phyloP scores from a whole-genome alignment of 2,888 invertebrate genomes.

The Rutpela maculata region DNA sequence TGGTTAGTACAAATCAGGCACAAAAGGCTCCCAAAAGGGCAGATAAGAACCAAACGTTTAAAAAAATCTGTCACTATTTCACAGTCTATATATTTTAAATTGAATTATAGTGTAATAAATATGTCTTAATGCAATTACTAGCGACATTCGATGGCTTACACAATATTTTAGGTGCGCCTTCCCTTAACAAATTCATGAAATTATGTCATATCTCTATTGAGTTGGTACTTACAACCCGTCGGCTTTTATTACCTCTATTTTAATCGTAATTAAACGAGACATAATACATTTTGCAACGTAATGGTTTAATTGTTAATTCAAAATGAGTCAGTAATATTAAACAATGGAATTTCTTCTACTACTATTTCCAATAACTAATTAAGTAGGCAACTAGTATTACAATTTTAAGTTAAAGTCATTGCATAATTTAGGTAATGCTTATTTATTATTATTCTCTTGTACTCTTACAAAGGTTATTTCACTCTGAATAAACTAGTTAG shows the following conservation, averaged over 20 bases:
- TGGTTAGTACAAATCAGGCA: too few relatives aligned
- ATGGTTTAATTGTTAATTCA: neutral
- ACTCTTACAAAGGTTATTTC: neutral
- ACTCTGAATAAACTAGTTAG: neutral
- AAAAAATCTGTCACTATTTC: too few relatives aligned
- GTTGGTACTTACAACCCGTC: neutral
- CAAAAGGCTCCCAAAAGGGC: too few relatives aligned
- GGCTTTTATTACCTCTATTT: neutral
- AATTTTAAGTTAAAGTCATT: neutral
- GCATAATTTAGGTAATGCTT: neutral
- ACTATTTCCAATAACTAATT: neutral
- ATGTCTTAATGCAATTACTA: too few relatives aligned
- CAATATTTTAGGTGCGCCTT: neutral
- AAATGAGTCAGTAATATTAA: neutral
- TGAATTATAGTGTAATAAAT: too few relatives aligned
- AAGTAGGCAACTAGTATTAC: neutral
- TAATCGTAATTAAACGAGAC: neutral
- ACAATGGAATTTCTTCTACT: neutral
- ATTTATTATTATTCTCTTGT: neutral
- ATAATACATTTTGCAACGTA: neutral
- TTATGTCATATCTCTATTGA: neutral
- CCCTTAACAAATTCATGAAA: neutral
- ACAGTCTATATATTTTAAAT: too few relatives aligned
- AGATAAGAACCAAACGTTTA: too few relatives aligned
- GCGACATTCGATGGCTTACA: neutral